Evolutionary conservation across 2,797 vertebrate species (phyloP), one percentile per base, ranked within the genome.

Genomic region (Muraenolepis orangiensis): DNA sequence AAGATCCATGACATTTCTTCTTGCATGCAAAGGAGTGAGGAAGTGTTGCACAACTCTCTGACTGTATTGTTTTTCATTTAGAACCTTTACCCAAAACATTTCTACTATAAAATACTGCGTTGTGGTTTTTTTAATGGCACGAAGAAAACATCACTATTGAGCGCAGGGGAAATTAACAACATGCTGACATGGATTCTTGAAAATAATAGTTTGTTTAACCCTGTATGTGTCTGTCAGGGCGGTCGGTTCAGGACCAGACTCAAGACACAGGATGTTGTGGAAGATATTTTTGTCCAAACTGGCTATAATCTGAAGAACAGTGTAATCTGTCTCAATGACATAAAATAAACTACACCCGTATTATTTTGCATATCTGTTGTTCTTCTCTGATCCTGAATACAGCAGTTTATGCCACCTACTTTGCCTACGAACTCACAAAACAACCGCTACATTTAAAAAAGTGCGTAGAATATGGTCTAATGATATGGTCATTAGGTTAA

Each of bases 181-280:
- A n/a, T 57, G 51, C 23, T 57, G 51, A n/a, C 18, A n/a, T 57
- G 20, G 36, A 66, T 13, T 11, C 0, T 32, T 64, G 13, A 6
- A 32, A 16, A 61, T 13, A 16, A 46, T 6, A 46, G 40, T 26
- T 64, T 64, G 23, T 64, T 64, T 64, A 11, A 26, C n/a, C 57
- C 57, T 34, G 32, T 38, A 29, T 23, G 72, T 67, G 69, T 61
- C 2, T 61, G 75, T 69, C 38, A 61, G 29, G 16, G 6, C 66
- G 70, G 36, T 72, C 69, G 72, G 73, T 74, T 32, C 28, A 73
- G 69, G 68, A 74, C 64, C 32, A 69, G 70, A 69, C 69, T 80
- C 71, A 20, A 73, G 72, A 32, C 72, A 75, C 73, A 82, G 66
- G 77, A 79, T 72, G 70, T 72, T 72, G 71, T 74, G 75, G 69